A percentile compares a stretch with the other conserved stretches of the same genome.
Evolutionary conservation across 2,888 invertebrate genomes (phyloP).

Genomic region (Apantesis nais): DNA sequence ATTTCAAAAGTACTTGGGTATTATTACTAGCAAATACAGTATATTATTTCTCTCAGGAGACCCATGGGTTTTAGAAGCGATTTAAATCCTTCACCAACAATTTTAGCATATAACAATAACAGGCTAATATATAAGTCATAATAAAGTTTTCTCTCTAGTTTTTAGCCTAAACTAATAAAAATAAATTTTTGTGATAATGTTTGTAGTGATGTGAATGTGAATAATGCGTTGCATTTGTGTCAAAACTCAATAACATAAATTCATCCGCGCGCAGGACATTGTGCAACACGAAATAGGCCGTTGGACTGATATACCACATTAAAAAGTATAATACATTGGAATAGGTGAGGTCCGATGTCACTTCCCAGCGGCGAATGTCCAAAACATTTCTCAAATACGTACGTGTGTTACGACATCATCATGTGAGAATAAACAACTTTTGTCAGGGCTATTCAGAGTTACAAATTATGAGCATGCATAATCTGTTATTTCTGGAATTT

Average conservation of each 20-base stretch:
- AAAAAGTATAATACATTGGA: conserved; percentile 16
- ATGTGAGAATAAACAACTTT: background rate
- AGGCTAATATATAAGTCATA: too few species aligned
- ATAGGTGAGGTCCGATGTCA: background rate
- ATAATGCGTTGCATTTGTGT: background rate
- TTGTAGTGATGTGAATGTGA: background rate
- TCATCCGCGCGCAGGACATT: conserved; percentile 5
- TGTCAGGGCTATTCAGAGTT: background rate
- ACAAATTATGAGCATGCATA: background rate
- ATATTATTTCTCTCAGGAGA: too few species aligned
- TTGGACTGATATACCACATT: conserved; percentile 2
- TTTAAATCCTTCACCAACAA: too few species aligned
- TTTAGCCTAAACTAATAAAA: background rate
- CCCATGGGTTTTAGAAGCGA: too few species aligned
- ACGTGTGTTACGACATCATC: background rate
- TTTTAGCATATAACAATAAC: too few species aligned
- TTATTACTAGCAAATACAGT: too few species aligned
- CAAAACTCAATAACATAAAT: background rate
- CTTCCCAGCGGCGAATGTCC: background rate
- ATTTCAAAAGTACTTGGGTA: too few species aligned
- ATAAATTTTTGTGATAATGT: background rate
- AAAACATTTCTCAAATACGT: background rate
- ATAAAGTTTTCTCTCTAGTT: too few species aligned
- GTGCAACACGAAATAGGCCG: conserved; percentile 18
- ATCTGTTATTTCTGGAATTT: background rate